These are phyloP conservation scores for Guaruba guarouba DNA, from an alignment of 2,113 vertebrate species.

Conservation along the genomic window DNA sequence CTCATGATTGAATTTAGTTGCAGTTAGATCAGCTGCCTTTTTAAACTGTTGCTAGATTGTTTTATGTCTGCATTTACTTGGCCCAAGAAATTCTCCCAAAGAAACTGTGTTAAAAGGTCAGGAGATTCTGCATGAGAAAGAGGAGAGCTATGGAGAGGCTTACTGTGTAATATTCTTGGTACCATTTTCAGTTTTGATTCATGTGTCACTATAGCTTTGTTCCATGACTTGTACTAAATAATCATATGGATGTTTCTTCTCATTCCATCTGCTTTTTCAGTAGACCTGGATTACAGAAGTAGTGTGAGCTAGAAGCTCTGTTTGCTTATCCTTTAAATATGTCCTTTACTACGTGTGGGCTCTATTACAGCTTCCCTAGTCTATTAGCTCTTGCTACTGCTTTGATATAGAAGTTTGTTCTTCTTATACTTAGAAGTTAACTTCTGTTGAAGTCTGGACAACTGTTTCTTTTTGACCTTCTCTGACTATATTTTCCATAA, in stretches of 20 bases:
- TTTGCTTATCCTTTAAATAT: neutral
- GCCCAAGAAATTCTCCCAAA: neutral
- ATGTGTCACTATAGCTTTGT: constrained; percentile 1
- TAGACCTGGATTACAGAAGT: neutral
- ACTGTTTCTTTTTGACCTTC: neutral
- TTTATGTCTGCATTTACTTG: neutral
- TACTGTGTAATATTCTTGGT: neutral
- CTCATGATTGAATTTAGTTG: neutral
- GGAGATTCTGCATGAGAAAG: neutral
- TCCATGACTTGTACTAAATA: neutral
- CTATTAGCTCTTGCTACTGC: neutral
- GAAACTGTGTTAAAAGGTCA: neutral
- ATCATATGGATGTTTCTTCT: neutral
- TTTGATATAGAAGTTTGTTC: neutral
- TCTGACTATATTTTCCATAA: neutral
- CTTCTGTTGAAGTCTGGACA: neutral
- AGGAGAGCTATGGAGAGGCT: neutral
- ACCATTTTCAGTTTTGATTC: neutral
- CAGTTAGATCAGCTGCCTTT: neutral
- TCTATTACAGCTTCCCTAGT: neutral
- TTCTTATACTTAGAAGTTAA: neutral
- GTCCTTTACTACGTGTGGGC: neutral
- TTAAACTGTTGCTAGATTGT: neutral
- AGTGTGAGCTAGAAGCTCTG: neutral
- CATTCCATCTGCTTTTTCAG: neutral